Base-by-base conservation (phyloP, 1,140 invertebrate genomes). In the Brachionus plicatilis region DNA sequence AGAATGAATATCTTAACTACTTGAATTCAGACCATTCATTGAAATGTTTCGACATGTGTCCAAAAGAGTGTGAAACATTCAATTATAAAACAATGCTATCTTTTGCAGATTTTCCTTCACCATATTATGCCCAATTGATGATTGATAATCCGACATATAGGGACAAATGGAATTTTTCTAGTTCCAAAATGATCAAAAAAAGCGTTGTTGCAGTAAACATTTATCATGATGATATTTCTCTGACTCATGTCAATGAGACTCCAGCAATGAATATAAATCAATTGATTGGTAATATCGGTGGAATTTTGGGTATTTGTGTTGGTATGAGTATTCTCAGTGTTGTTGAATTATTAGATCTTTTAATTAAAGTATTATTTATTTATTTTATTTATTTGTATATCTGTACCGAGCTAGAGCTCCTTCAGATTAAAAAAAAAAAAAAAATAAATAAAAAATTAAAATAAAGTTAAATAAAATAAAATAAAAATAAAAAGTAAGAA, bases 181-280 rank as follows among this genome's bases (percentile, higher is more conserved):
- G 2, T 3, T 50, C 47, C 47, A 17, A 47, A 50, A 29, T 5
- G 3, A 11, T 76, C 8, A 50, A 76, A 50, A 11, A 47, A 50
- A 37, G 17, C 11, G 47, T 37, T 37, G 20, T 82, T 29, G 45
- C 9, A 47, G 45, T 20, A n/a, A 56, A 56, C n/a, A 33, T 82
- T 82, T 82, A 82, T 27, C 56, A 33, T 66, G 79, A 82, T 45
- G 79, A 82, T 68, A 60, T 82, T 11, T n/a, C 24, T 24, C 8
- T 45, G 17, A 47, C 41, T 24, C 24, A 1, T 1, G 14, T 76
- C 47, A 4, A 76, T 8, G 45, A 76, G 9, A 29, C n/a, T 50
- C 9, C 17, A 33, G 17, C 72, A 20, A 47, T 50, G 27, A 50
- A 7, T 50, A 3, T 33, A 11, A 29, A 27, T 50, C 43, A 76